Evolutionary conservation across 2,888 invertebrate species (phyloP).

Genomic region (Brachypalpus laphriformis): DNA sequence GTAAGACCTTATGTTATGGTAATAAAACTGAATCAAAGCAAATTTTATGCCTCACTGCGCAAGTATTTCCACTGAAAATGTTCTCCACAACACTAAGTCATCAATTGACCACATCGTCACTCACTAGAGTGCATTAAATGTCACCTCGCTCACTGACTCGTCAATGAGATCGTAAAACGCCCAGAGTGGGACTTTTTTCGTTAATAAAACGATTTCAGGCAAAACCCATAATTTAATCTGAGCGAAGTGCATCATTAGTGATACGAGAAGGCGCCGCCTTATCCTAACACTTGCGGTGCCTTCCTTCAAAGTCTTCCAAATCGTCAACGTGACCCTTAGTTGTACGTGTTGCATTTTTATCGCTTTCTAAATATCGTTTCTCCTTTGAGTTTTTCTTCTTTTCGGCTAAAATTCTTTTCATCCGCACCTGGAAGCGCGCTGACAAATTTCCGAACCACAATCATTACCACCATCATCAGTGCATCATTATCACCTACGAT

Average conservation of each 20-base stretch:
- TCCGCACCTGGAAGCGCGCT: slow-evolving; percentile 49
- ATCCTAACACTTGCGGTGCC: neutral
- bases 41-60: slow-evolving; percentile 25
- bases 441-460: slow-evolving; percentile 69
- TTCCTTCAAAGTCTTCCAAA: neutral
- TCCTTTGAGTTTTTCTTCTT: slow-evolving; percentile 12
- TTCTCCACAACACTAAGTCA: slow-evolving; percentile 30
- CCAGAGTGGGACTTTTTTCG: slow-evolving; percentile 23
- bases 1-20: neutral
- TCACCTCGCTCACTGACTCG: slow-evolving; percentile 67
- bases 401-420: slow-evolving; percentile 57
- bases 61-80: slow-evolving; percentile 17
- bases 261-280: slow-evolving; percentile 54
- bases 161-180: slow-evolving; percentile 42
- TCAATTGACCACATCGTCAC: slow-evolving; percentile 55
- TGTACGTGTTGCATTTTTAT: slow-evolving; percentile 69
- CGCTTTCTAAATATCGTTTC: slow-evolving; percentile 33
- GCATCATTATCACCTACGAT: slow-evolving; percentile 70
- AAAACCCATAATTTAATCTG: slow-evolving; percentile 36
- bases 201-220: slow-evolving; percentile 44
- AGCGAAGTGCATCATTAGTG: slow-evolving; percentile 55
- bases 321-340: slow-evolving; percentile 53
- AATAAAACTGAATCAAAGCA: slow-evolving; percentile 1
- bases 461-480: slow-evolving; percentile 70
- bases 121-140: slow-evolving; percentile 60